Base-by-base conservation (phyloP, 2,113 vertebrate genomes). In the Eubucco bourcierii region DNA sequence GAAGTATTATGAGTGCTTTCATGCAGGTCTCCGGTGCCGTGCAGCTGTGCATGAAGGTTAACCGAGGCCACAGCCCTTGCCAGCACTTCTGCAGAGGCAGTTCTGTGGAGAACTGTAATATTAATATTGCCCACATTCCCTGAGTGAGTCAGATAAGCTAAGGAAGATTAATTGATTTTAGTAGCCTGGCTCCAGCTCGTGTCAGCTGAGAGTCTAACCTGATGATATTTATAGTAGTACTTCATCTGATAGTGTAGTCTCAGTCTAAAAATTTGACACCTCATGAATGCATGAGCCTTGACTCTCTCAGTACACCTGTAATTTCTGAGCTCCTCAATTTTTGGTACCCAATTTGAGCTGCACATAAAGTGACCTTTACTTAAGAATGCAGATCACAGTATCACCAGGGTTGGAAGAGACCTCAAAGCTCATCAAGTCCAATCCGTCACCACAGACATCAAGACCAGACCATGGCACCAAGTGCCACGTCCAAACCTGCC, bases 11-110 rank as follows among this genome's bases (percentile, higher is more conserved):
- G 1, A 72, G 28, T 74, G 46, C 10, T 3, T 44, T 71, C 7
- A 0, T 21, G 28, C 2, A 4, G 63, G 37, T 53, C 59, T 75
- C 53, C 44, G 58, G 80, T 47, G 2, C n/a, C 0, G 0, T 4
- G 16, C 39, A 50, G 1, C 65, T 66, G 65, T 0, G 0, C 15
- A 2, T 6, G 10, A 56, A 61, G 84, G 73, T 63, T 60, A 46
- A 68, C 66, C 0, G 0, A 80, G 61, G 65, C 61, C 47, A 0
- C 0, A 46, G 75, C 80, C 39, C 68, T 52, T 44, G 6, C 64
- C 80, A 80, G 61, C 50, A 7, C 66, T 81, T 70, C 46, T 68
- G 67, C 64, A 13, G 9, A 4, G 37, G 25, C 1, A 6, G 33
- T 28, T 79, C 65, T 5, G 7, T 55, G 66, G 23, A 63, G 29